Evolutionary conservation across 2,888 invertebrate species (phyloP), one percentile per base, ranked within the genome.

Genomic region (Falcaria lacertinaria): DNA sequence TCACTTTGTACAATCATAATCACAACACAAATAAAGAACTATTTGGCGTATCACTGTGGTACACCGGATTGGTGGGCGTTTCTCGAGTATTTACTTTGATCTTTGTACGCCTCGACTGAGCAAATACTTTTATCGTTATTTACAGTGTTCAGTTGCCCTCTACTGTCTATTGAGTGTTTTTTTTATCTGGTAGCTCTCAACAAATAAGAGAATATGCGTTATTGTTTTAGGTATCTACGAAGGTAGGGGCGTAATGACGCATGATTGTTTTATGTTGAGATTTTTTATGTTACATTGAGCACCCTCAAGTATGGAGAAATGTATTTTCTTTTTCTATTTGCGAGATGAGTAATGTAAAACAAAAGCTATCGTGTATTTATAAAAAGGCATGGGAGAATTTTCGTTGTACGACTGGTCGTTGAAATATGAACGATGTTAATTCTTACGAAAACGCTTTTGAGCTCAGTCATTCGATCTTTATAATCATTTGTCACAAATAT

Each of bases 101-200:
- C 85, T 84, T 85, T 86, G 83, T 86, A 80, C 71, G 75, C 70
- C 75, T 80, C 72, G 67, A 74, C 74, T 74, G 67, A 69, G 75
- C 75, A 88, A 88, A 87, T 80, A 88, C 86, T 85, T 87, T 86
- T 84, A 86, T 82, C 83, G 69, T 65, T 86, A 77, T 88, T 87
- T 78, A 85, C 72, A 82, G 81, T 80, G 74, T 84, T 69, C 69
- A 74, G 80, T 83, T 78, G 69, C 80, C 72, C 70, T 77, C 77
- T 76, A 78, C 80, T 68, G 64, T 61, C 61, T 67, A 69, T 69
- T 64, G 72, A 73, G 66, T 74, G 61, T 69, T 75, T 74, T 74
- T 69, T 69, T 72, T 69, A 62, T 59, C 55, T 56, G 60, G 64
- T 70, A 56, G 62, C 58, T 52, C 66, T 70, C 54, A 57, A 60